Evolutionary conservation across 2,797 vertebrate genomes (phyloP).

Genomic region (Phrynocephalus forsythii): DNA sequence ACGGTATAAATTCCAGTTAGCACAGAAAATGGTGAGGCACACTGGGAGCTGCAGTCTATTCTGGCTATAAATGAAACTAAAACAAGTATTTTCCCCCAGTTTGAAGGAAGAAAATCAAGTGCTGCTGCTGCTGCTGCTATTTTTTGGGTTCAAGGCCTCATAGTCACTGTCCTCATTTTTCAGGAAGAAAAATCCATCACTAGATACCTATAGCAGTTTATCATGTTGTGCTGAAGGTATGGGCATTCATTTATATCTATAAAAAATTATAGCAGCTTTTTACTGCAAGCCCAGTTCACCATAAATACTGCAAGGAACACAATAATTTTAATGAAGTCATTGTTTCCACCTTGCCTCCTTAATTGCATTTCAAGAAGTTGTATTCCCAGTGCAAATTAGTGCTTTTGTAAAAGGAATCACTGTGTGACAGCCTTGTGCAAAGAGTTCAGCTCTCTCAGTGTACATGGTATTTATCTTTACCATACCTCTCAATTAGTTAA

Average conservation of each 20-base stretch:
- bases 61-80: neutral
- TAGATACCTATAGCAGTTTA: neutral
- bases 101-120: neutral
- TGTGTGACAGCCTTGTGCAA: neutral
- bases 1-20: no score
- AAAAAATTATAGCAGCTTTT: constrained; percentile 22
- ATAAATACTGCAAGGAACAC: constrained; percentile 4
- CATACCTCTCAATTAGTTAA: constrained; percentile 6
- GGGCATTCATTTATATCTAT: neutral
- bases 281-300: neutral
- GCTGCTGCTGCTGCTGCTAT: neutral
- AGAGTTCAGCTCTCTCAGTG: constrained; percentile 23
- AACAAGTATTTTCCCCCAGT: neutral
- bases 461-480: neutral
- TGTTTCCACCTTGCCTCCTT: constrained; percentile 24
- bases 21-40: neutral
- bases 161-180: neutral
- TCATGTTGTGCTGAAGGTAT: neutral
- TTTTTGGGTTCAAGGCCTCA: neutral
- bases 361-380: constrained; percentile 30
- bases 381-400: no score
- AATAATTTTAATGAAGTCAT: constrained; percentile 23
- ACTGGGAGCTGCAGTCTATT: no score
- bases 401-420: constrained; percentile 27
- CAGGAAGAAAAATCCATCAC: neutral